Percentiles rank a stretch among this genome's conserved stretches.
phyloP scores from a whole-genome alignment of 1,140 invertebrate genomes.

The Neodiprion fabricii region DNA sequence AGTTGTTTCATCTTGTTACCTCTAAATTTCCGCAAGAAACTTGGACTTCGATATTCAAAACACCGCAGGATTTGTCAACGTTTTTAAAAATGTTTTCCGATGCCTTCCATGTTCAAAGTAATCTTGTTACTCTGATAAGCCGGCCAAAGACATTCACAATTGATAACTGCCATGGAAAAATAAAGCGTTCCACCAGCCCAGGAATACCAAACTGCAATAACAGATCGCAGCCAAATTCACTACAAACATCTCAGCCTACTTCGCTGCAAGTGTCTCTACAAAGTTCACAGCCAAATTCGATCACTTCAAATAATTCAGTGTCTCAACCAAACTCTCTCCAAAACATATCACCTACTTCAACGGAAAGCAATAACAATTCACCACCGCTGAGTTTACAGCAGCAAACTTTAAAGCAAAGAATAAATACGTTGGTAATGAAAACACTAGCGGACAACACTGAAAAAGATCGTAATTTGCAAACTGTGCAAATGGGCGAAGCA shows the following conservation, averaged over 20 bases:
- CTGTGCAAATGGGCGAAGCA: conserved; percentile 69
- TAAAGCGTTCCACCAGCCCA: conserved; percentile 36
- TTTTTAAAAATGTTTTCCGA: conserved; percentile 91
- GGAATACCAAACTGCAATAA: conserved; percentile 43
- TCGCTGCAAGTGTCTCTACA: background rate
- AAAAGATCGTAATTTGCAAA: conserved; percentile 71
- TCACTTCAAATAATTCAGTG: conserved; percentile 38
- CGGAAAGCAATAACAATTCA: conserved; percentile 45
- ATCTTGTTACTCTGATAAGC: conserved; percentile 82
- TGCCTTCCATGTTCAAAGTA: conserved; percentile 88
- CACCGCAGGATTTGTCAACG: conserved; percentile 81
- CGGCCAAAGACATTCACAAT: conserved; percentile 62
- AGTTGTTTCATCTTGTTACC: conserved; percentile 82
- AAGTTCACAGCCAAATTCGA: conserved; percentile 35
- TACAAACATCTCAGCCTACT: background rate
- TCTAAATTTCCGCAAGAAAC: conserved; percentile 78
- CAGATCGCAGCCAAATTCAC: background rate
- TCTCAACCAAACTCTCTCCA: conserved; percentile 39
- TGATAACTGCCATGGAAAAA: conserved; percentile 63
- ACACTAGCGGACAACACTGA: conserved; percentile 90
- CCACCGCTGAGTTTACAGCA: conserved; percentile 58
- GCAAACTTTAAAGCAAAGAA: conserved; percentile 83
- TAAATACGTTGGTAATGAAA: conserved; percentile 87
- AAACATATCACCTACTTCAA: conserved; percentile 29
- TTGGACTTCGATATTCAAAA: conserved; percentile 86